phyloP scores from a whole-genome alignment of 2,113 vertebrate genomes.

The Rhinopomastus cyanomelas region DNA sequence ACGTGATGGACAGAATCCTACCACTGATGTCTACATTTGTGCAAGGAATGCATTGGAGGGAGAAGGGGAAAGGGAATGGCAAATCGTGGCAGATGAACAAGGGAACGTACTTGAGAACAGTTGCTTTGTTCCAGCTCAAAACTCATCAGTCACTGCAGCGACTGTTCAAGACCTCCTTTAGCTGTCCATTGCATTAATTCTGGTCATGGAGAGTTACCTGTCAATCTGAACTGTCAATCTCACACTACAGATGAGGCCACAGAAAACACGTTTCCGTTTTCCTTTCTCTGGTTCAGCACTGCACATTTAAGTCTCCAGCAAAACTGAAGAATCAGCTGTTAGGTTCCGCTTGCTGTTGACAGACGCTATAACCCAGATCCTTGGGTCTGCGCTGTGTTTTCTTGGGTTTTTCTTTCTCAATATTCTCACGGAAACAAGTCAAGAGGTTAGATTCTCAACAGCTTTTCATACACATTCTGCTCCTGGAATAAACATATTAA shows the following conservation, averaged over 20 bases:
- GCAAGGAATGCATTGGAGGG: neutral
- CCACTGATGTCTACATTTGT: neutral
- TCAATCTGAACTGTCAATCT: neutral
- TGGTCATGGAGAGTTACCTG: conserved; percentile 15
- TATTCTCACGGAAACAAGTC: neutral
- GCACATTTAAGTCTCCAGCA: neutral
- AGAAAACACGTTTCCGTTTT: conserved; percentile 25
- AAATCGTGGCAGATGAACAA: neutral
- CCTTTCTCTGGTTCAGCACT: conserved; percentile 4
- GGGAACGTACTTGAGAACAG: conserved; percentile 3
- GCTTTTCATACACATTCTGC: neutral
- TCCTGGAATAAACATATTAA: neutral
- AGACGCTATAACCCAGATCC: neutral
- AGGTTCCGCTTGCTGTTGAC: neutral
- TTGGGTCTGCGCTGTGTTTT: neutral
- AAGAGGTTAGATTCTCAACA: neutral
- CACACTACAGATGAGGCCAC: conserved; percentile 5
- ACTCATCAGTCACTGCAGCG: neutral
- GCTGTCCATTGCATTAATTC: conserved; percentile 43
- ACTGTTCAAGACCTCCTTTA: conserved; percentile 15
- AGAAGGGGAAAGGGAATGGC: neutral
- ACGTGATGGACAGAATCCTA: neutral
- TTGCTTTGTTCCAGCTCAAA: conserved; percentile 55
- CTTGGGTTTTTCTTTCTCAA: neutral
- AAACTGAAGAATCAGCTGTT: conserved; percentile 3